Conservation (phyloP, 2,888 invertebrate species). For the Andrena dorsata region DNA sequence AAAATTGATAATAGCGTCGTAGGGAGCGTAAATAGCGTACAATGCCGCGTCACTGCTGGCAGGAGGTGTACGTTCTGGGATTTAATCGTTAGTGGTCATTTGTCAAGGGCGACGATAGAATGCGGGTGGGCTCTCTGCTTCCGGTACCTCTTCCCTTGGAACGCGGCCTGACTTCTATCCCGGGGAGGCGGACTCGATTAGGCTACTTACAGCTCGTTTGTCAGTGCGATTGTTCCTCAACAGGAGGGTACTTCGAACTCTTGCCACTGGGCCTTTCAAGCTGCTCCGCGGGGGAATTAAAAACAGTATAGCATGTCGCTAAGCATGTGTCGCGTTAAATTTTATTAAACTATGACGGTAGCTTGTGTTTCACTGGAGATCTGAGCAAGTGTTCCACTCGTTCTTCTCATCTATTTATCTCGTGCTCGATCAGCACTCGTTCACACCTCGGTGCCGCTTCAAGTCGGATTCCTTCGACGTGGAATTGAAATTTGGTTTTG, state of each 20-base stretch:
- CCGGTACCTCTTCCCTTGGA: constrained; percentile 24
- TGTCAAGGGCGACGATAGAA: constrained; percentile 69
- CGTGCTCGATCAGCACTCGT: too few species aligned
- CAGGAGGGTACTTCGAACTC: neutral
- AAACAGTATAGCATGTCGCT: too few species aligned
- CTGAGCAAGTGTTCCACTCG: too few species aligned
- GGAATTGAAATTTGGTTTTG: too few species aligned
- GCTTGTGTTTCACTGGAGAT: too few species aligned
- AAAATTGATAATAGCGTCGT: constrained; percentile 33
- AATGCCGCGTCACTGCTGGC: constrained; percentile 48
- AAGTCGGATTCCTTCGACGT: too few species aligned
- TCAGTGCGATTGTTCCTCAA: constrained; percentile 58
- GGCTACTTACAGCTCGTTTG: constrained; percentile 62
- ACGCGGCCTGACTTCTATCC: constrained; percentile 26
- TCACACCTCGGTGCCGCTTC: too few species aligned
- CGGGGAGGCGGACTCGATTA: constrained; percentile 43
- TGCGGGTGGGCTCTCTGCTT: constrained; percentile 57
- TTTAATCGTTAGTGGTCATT: constrained; percentile 74
- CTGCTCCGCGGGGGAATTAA: too few species aligned
- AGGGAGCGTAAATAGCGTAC: constrained; percentile 60
- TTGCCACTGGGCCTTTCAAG: neutral
- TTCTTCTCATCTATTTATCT: too few species aligned
- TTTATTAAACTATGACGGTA: too few species aligned
- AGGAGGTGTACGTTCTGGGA: constrained; percentile 62
- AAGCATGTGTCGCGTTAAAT: too few species aligned